Evolutionary conservation across 2,113 vertebrate species (phyloP), one percentile per base, ranked within the genome.

Genomic region (Neopipo cinnamomea): DNA sequence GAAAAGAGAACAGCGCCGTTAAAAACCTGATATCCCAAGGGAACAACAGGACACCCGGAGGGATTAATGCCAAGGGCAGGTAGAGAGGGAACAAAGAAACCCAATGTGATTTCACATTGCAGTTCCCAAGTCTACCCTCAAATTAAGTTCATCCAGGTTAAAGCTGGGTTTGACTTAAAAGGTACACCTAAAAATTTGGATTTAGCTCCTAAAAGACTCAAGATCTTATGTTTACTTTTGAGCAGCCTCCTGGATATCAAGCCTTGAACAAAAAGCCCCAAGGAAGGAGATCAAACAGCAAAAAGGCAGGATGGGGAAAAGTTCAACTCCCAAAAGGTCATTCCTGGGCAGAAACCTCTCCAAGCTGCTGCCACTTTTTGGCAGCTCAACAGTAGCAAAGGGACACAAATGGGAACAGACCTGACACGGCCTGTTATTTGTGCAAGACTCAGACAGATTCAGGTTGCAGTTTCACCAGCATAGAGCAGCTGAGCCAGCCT

Each of bases 21-120:
- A 31, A 42, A 53, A 78, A 14, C 49, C 17, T 28, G 63, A 39
- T 16, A 84, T 33, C 35, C 7, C 0, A 9, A 23, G 59, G 55
- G 59, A 91, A 41, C 72, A 58, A n/a, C 3, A 25, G 49, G 37
- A 41, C 50, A 66, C 12, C 67, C 1, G 0, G 0, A 11, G 12
- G 44, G 76, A 61, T 62, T 52, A 56, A 65, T 7, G 19, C 1
- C 0, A 76, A 41, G 24, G 18, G 37, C 63, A 89, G 44, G 19
- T 23, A 49, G 0, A 25, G 46, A 27, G 35, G 35, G 37, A 80
- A 55, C 23, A 42, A 56, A 59, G 49, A 61, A 86, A 86, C 20
- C 47, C 16, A 30, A 76, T 28, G 18, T 28, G 25, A 35, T 55
- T 63, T 33, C 61, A 62, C 61, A 62, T 1, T n/a, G 46, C 65